phyloP scores from a whole-genome alignment of 1,140 invertebrate species.

The Olivierus martensii region DNA sequence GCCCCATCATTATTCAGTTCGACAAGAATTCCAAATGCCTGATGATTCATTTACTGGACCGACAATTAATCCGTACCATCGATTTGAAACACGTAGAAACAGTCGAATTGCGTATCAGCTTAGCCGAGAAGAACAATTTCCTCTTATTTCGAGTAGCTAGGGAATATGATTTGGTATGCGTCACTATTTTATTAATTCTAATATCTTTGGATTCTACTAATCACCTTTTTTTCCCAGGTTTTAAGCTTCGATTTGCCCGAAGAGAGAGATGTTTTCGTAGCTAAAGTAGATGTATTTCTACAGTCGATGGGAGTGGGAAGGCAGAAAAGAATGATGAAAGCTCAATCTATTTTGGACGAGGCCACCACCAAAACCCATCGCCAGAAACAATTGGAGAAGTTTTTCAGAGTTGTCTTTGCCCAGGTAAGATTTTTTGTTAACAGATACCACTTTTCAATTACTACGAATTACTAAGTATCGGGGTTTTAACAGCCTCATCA shows the following conservation, averaged over 20 bases:
- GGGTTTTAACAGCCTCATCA: too few relatives aligned
- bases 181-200: too few relatives aligned
- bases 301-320: conserved; percentile 18
- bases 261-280: conserved; percentile 26
- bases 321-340: conserved; percentile 20
- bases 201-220: too few relatives aligned
- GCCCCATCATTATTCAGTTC: conserved; percentile 33
- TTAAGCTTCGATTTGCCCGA: conserved; percentile 29
- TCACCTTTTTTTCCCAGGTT: conserved; percentile 17
- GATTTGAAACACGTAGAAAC: conserved; percentile 25
- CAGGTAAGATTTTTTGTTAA: conserved; percentile 24
- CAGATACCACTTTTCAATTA: not conserved
- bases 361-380: conserved; percentile 34
- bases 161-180: conserved; percentile 42
- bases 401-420: conserved; percentile 39
- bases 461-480: not conserved
- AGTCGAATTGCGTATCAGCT: conserved; percentile 23
- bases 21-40: conserved; percentile 23
- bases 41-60: conserved; percentile 25
- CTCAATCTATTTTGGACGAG: conserved; percentile 26
- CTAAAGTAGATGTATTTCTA: conserved; percentile 27
- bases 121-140: conserved; percentile 20
- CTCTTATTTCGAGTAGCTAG: conserved; percentile 39
- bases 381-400: conserved; percentile 36
- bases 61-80: conserved; percentile 28